Evolutionary conservation across 2,888 invertebrate genomes (phyloP), one percentile per base, ranked within the genome.

Genomic region (Heliothis peltigera): DNA sequence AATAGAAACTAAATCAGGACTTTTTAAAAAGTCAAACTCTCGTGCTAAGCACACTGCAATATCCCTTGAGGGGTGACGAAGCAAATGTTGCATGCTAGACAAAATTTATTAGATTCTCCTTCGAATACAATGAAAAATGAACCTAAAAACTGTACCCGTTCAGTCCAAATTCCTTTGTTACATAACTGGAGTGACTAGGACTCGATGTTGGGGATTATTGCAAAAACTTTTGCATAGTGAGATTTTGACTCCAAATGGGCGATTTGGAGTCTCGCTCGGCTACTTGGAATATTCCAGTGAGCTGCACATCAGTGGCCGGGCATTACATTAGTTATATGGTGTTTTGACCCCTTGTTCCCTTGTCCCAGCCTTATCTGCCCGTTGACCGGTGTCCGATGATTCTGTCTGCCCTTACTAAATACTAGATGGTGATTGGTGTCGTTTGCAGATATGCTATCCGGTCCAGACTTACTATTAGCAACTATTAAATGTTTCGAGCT

Each of bases 21-120:
- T 79, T 77, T 77, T 67, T 47, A 17, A 64, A 77, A 79, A 81
- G 74, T 69, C 76, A 60, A 78, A 74, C 70, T 79, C 66, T 53
- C 60, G 62, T 61, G 72, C 79, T 79, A 78, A 81, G 80, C 76
- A 72, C 78, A 72, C 81, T 81, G 83, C 84, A 82, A 84, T 85
- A 84, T 86, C 85, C 85, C 87, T 84, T 55, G 82, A 85, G 87
- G 83, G 81, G 84, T 85, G 87, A 87, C 88, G 84, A 84, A 75
- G 82, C 84, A 85, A 87, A 87, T 87, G 88, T 85, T 86, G 88
- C 87, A 87, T 85, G 86, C 85, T 84, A 86, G 84, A 87, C 87
- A 79, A 87, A 88, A 88, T 88, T 88, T 86, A 86, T 84, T 85
- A 83, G 82, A 82, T 75, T 82, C 79, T 75, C 59, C 8, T 8